Base-by-base conservation (phyloP, 1,140 invertebrate genomes). In the Drosophila leontia region DNA sequence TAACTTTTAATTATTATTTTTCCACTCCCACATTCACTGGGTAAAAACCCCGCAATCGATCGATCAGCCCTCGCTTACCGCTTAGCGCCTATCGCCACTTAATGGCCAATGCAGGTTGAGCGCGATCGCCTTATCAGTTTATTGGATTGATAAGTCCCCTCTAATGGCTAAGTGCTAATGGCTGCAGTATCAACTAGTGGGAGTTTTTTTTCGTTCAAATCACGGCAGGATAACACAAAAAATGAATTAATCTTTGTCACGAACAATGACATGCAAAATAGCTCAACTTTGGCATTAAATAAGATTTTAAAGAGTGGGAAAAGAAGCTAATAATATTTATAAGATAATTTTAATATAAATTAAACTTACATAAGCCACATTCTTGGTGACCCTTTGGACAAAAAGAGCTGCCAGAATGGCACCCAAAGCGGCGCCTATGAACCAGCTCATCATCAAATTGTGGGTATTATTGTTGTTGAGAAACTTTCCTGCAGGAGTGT, bases 331-430 rank as follows among this genome's bases (percentile, higher is more conserved):
- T 13, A 53, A 5, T 55, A 55, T 13, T 2, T 35, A 5, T 6
- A 9, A 7, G 5, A 12, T 23, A 37, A 15, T 15, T 11, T 2
- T 17, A 17, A 9, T 17, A 11, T 3, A 0, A 32, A 11, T n/a
- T 4, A 11, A 26, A 92, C 91, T 85, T 83, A 92, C 91, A 76
- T 88, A 91, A 55, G 91, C 84, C 58, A 92, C 76, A 70, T 92
- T 92, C 75, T 92, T 92, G 35, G 78, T 87, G 53, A 91, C 81
- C n/a, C 82, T 64, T 51, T 91, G 86, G 7, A 92, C 91, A 55
- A 88, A 91, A 7, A 71, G 45, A 3, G 78, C 81, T 0, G 85
- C 86, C 51, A 90, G 68, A 17, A 90, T 72, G 37, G 81, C 85
- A 0, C 85, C 85, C 9, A 90, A 2, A 1, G 86, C 81, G 15